Evolutionary conservation across 2,797 vertebrate species (phyloP).

Genomic region (Manis javanica): DNA sequence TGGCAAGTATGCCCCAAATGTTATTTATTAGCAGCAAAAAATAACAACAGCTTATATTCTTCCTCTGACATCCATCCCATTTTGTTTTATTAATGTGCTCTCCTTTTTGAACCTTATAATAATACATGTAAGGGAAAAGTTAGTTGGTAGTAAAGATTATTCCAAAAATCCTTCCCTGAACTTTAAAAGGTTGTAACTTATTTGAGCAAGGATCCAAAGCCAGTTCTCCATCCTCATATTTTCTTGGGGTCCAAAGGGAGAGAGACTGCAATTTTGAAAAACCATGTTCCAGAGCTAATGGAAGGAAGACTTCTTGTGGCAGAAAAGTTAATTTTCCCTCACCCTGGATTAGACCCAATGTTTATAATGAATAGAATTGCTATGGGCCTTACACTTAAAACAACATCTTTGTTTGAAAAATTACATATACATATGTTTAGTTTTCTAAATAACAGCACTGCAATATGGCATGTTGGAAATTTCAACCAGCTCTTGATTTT

Average conservation of each 20-base stretch:
- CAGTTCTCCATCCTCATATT: conserved; percentile 50
- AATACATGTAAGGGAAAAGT: not conserved
- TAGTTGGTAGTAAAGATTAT: conserved; percentile 44
- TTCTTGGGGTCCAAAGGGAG: conserved; percentile 57
- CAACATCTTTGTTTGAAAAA: conserved; percentile 76
- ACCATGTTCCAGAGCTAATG: not conserved
- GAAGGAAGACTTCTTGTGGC: conserved; percentile 14
- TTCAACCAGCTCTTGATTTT: conserved; percentile 49
- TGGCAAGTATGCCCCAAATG: not conserved
- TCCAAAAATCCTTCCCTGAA: conserved; percentile 25
- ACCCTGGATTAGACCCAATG: conserved; percentile 15
- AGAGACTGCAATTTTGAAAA: conserved; percentile 56
- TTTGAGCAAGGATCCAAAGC: conserved; percentile 34
- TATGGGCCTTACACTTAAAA: conserved; percentile 59
- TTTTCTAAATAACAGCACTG: conserved; percentile 28
- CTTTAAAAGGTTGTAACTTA: conserved; percentile 52
- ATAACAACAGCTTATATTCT: not conserved
- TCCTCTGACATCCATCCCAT: not conserved
- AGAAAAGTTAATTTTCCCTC: not conserved
- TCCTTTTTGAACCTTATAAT: not conserved
- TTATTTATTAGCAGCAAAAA: not conserved
- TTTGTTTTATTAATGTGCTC: conserved; percentile 19
- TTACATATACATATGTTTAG: conserved; percentile 57
- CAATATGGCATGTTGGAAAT: conserved; percentile 63
- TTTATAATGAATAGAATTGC: conserved; percentile 67